phyloP scores from a whole-genome alignment of 2,888 invertebrate genomes.

The Elmis aenea region DNA sequence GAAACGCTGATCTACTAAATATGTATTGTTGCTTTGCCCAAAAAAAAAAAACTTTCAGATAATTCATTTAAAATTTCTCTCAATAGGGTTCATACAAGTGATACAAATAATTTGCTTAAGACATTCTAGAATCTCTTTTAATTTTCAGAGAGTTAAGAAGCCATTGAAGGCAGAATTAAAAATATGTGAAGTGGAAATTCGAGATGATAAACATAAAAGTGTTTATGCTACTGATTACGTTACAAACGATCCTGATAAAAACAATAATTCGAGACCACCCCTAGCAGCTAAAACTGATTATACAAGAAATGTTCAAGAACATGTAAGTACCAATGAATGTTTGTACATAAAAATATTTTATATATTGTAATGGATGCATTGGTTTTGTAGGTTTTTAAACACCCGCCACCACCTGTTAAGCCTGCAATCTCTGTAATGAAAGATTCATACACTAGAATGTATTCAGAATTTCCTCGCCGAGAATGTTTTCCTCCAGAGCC shows the following conservation, averaged over 20 bases:
- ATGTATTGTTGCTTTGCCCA: no score
- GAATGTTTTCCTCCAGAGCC: constrained; percentile 31
- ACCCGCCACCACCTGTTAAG: constrained; percentile 32
- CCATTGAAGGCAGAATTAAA: constrained; percentile 29
- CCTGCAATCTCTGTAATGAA: constrained; percentile 34
- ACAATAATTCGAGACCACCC: constrained; percentile 16
- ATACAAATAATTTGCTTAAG: no score
- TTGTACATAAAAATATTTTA: background rate
- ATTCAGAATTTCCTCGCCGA: constrained; percentile 11
- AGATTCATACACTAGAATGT: constrained; percentile 29
- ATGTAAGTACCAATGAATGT: constrained; percentile 22
- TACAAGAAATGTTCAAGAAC: constrained; percentile 34
- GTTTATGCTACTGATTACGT: constrained; percentile 24
- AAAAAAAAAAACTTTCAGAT: no score
- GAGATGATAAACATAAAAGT: constrained; percentile 29
- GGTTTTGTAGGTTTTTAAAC: constrained; percentile 29
- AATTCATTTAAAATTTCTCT: no score
- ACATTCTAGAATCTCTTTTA: constrained; percentile 1
- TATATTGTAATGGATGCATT: background rate
- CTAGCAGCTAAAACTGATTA: constrained; percentile 24
- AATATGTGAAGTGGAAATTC: constrained; percentile 27
- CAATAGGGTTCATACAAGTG: no score
- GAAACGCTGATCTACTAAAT: no score
- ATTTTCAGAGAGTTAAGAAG: constrained; percentile 33
- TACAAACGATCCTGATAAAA: constrained; percentile 24